phyloP scores from a whole-genome alignment of 1,140 invertebrate genomes.

The Aphaenogaster ashmeadi region DNA sequence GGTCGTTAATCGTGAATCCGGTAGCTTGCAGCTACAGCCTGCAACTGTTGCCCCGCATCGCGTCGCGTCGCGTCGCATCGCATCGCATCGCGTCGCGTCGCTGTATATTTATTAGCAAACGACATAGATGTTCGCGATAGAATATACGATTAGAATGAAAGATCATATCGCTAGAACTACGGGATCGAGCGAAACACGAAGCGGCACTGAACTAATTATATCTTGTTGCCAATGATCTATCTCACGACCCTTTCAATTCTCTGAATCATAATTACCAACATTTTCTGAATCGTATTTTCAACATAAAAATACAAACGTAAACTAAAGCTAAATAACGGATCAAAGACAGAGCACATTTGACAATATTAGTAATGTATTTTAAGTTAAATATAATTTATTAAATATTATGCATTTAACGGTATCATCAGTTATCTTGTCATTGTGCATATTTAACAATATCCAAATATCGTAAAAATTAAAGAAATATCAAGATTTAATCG shows the following conservation, averaged over 20 bases:
- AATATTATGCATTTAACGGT: background rate
- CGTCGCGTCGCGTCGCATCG: background rate
- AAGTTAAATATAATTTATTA: background rate
- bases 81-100: constrained; percentile 3
- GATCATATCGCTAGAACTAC: constrained; percentile 46
- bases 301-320: background rate
- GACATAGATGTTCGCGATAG: constrained; percentile 61
- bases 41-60: constrained; percentile 30
- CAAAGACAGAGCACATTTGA: background rate
- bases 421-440: background rate
- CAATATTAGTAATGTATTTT: background rate
- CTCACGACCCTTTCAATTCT: constrained; percentile 10
- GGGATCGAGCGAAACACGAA: constrained; percentile 17
- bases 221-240: background rate
- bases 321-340: constrained; percentile 13
- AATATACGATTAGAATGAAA: constrained; percentile 44
- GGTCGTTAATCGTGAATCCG: constrained; percentile 70
- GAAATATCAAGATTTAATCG: background rate
- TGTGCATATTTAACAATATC: background rate
- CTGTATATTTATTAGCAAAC: constrained; percentile 65
- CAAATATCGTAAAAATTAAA: background rate
- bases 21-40: constrained; percentile 53
- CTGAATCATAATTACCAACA: constrained; percentile 17
- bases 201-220: constrained; percentile 50
- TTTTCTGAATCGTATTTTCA: background rate